Evolutionary conservation across 2,888 invertebrate species (phyloP).

Genomic region (Campoplex capitator): DNA sequence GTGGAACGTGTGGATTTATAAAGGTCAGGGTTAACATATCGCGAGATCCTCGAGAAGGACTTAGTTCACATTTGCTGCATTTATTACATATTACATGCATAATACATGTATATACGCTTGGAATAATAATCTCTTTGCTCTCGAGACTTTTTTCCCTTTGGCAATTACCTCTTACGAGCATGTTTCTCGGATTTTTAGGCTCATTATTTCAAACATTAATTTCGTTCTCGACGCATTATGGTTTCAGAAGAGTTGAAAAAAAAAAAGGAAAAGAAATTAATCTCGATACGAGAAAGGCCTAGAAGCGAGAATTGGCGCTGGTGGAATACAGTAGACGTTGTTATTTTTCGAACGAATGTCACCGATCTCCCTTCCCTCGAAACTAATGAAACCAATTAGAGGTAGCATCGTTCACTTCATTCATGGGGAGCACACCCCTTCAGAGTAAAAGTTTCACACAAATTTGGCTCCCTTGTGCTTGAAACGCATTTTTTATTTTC

Average conservation of each 20-base stretch:
- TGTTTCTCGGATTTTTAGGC: not conserved
- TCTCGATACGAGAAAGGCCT: not conserved
- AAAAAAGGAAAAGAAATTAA: not conserved
- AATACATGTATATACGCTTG: not conserved
- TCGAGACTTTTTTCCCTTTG: too few relatives aligned
- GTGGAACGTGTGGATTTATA: not conserved
- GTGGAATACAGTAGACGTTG: constrained; percentile 32
- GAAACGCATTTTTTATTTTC: constrained; percentile 18
- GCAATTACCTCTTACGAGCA: not conserved
- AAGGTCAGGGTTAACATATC: not conserved
- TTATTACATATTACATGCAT: not conserved
- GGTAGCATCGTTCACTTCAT: constrained; percentile 15
- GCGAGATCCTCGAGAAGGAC: not conserved
- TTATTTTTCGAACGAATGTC: constrained; percentile 39
- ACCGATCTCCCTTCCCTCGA: constrained; percentile 36
- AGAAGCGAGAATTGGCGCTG: constrained; percentile 15
- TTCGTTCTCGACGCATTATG: not conserved
- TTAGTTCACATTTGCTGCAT: not conserved
- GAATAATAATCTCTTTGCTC: not conserved
- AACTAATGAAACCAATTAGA: constrained; percentile 55
- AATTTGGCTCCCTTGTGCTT: constrained; percentile 5
- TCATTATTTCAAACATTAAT: constrained; percentile 29
- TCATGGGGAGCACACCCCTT: not conserved
- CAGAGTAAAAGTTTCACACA: not conserved
- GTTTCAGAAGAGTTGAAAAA: not conserved